Percentiles rank a stretch among this genome's conserved stretches.
phyloP scores from a whole-genome alignment of 2,113 vertebrate species.

The Phalacrocorax aristotelis region DNA sequence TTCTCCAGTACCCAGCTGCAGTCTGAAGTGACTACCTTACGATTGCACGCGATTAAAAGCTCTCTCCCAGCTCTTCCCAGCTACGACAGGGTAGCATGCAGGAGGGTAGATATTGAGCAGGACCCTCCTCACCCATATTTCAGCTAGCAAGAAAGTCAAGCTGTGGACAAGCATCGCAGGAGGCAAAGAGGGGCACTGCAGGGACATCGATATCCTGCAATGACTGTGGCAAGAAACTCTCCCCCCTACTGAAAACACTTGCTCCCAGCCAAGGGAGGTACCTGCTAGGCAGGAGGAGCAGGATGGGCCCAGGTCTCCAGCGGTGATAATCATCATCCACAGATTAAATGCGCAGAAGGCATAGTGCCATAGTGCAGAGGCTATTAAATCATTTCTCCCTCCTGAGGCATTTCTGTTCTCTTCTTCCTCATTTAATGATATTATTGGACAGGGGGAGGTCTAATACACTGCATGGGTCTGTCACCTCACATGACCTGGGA shows the following conservation, averaged over 20 bases:
- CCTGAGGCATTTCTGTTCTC: background rate
- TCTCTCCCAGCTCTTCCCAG: background rate
- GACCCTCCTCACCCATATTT: background rate
- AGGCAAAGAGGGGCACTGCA: background rate
- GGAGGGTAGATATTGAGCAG: background rate
- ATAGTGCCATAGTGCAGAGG: background rate
- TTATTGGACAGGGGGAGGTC: background rate
- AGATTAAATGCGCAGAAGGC: background rate
- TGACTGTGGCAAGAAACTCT: background rate
- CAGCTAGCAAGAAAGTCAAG: background rate
- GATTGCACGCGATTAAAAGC: background rate
- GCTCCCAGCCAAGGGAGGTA: background rate
- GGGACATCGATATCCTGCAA: background rate
- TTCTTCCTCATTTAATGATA: background rate
- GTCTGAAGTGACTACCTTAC: background rate
- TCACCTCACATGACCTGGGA: background rate
- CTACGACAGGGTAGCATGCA: background rate
- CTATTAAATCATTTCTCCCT: background rate
- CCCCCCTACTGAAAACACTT: background rate
- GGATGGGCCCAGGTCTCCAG: background rate
- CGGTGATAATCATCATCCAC: background rate
- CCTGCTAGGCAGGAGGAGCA: background rate
- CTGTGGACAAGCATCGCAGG: background rate
- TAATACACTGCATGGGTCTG: accelerated
- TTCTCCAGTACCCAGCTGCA: background rate